Conservation (phyloP, 1,140 invertebrate species). For the Drosophila bocki region DNA sequence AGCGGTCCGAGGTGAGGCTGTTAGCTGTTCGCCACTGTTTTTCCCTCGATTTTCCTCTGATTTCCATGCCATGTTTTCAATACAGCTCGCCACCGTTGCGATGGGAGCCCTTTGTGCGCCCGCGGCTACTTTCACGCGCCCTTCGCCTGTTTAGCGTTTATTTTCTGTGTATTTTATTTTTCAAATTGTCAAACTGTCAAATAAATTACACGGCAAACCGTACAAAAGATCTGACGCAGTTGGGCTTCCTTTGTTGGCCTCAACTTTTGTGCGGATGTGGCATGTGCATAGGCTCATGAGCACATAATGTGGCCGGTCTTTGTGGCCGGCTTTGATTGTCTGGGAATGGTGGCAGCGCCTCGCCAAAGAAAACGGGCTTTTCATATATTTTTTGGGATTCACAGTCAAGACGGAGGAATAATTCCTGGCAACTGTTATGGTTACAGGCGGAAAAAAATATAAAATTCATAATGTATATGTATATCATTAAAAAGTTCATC, state of each 20-base stretch:
- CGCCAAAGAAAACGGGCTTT: constrained; percentile 25
- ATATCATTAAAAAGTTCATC: too few species aligned
- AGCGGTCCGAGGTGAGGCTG: constrained; percentile 62
- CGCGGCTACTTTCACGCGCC: constrained; percentile 69
- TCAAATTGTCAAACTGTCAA: constrained; percentile 80
- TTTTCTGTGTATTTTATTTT: constrained; percentile 29
- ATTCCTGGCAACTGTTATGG: neutral
- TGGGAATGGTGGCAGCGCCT: constrained; percentile 20
- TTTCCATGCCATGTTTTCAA: constrained; percentile 17
- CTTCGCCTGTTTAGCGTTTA: constrained; percentile 26
- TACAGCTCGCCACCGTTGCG: constrained; percentile 12
- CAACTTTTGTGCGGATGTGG: constrained; percentile 47
- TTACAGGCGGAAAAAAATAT: neutral
- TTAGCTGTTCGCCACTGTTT: constrained; percentile 31
- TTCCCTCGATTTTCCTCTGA: constrained; percentile 25
- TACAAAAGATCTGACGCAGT: constrained; percentile 65
- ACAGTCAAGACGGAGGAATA: constrained; percentile 11
- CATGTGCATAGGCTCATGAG: constrained; percentile 36
- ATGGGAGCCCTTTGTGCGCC: constrained; percentile 58
- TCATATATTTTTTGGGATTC: constrained; percentile 10
- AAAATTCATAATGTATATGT: too few species aligned
- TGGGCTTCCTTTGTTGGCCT: constrained; percentile 55
- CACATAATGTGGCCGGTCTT: constrained; percentile 55
- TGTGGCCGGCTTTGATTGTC: constrained; percentile 66
- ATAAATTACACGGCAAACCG: constrained; percentile 73